Conservation (phyloP, 2,113 vertebrate genomes). For the Pomatostomus ruficeps region DNA sequence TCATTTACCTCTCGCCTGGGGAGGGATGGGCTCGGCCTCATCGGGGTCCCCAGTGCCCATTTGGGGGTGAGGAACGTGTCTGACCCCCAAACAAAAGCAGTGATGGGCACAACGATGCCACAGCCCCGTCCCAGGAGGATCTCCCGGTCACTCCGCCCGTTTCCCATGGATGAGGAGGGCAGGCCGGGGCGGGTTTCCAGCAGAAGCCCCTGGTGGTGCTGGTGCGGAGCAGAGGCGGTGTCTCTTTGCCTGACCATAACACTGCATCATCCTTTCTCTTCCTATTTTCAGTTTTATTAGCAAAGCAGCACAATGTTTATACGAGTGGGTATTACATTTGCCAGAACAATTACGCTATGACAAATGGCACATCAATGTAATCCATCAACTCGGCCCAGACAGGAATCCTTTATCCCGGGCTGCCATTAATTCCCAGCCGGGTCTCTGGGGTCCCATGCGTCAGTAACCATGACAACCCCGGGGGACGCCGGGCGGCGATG, state of each 20-base stretch:
- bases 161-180: background rate
- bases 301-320: conserved; percentile 94
- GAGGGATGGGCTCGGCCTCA: background rate
- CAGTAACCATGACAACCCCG: conserved; percentile 92
- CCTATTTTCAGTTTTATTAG: conserved; percentile 94
- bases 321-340: conserved; percentile 99
- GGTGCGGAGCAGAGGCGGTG: conserved; percentile 72
- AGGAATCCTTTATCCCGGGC: conserved; percentile 97
- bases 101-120: fast-evolving
- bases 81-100: background rate
- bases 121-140: fast-evolving
- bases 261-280: conserved; percentile 90
- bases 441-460: conserved; percentile 94
- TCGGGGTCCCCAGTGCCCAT: fast-evolving
- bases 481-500: conserved; percentile 80
- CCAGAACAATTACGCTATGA: conserved; percentile 99
- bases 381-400: conserved; percentile 94
- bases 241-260: conserved; percentile 85
- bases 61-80: fast-evolving
- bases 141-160: fast-evolving
- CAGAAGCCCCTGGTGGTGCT: conserved; percentile 35
- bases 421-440: conserved; percentile 90
- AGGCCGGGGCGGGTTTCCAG: background rate
- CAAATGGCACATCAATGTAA: conserved; percentile 99
- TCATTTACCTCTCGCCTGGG: background rate